Conservation (phyloP, 2,888 invertebrate genomes). For the Amphipyra tragopoginis region DNA sequence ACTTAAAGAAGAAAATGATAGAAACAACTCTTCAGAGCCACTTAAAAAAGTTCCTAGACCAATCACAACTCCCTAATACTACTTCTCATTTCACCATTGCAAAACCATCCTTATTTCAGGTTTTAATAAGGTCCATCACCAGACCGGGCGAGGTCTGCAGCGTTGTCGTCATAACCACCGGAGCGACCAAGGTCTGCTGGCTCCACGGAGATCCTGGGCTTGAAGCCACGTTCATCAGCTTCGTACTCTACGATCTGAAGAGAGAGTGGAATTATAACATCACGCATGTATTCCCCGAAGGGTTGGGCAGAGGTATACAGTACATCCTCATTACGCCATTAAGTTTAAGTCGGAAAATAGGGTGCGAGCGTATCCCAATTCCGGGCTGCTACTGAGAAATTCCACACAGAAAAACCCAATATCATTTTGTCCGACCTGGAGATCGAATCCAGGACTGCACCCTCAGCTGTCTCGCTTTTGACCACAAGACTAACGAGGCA, state of each 20-base stretch:
- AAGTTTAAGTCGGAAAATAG: no score
- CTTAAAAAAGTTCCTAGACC: no score
- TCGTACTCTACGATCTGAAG: constrained; percentile 92
- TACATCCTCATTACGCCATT: no score
- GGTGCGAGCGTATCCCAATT: no score
- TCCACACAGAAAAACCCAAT: no score
- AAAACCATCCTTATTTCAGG: constrained; percentile 6
- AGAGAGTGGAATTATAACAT: not conserved
- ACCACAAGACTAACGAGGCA: no score
- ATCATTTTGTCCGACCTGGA: no score
- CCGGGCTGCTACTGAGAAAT: no score
- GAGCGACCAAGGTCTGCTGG: constrained; percentile 69
- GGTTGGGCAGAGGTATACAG: no score
- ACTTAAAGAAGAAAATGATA: not conserved
- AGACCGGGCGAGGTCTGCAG: constrained; percentile 71
- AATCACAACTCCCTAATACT: not conserved
- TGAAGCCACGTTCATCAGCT: constrained; percentile 92
- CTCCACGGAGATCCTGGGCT: constrained; percentile 91
- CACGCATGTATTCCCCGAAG: no score
- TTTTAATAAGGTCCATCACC: constrained; percentile 77
- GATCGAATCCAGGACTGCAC: no score
- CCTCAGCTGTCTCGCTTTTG: no score
- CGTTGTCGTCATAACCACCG: constrained; percentile 78
- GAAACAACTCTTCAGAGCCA: not conserved
- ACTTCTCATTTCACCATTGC: constrained; percentile 35